Evolutionary conservation across 2,113 vertebrate genomes (phyloP).

Genomic region (Pipra filicauda): DNA sequence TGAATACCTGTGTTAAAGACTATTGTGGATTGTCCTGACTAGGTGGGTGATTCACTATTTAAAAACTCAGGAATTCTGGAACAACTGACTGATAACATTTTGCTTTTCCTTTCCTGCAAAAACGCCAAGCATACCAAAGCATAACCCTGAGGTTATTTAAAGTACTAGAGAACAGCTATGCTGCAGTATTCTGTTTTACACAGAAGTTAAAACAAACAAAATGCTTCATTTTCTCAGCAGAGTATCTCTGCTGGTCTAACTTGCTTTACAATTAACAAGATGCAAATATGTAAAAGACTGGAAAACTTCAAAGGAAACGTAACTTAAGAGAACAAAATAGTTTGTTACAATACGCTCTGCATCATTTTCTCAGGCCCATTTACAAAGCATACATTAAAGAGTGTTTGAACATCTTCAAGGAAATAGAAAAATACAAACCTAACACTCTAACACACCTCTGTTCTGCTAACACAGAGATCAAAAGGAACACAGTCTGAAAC

Average conservation of each 20-base stretch:
- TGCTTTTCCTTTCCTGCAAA: neutral
- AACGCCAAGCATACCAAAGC: neutral
- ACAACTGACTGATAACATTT: neutral
- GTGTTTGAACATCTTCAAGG: neutral
- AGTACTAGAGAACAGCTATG: neutral
- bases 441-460: neutral
- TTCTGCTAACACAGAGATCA: neutral
- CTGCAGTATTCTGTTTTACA: neutral
- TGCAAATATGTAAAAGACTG: neutral
- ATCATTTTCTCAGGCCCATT: neutral
- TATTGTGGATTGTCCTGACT: neutral
- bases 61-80: neutral
- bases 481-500: neutral
- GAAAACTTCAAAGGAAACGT: neutral
- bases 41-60: neutral
- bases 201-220: neutral
- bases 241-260: neutral
- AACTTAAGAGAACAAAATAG: neutral
- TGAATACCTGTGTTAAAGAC: neutral
- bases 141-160: neutral
- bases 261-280: neutral
- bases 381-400: slow-evolving; percentile 23
- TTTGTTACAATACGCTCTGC: neutral
- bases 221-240: neutral
- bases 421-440: neutral